Base-by-base conservation (phyloP, 2,888 invertebrate species). In the Ischnura elegans region DNA sequence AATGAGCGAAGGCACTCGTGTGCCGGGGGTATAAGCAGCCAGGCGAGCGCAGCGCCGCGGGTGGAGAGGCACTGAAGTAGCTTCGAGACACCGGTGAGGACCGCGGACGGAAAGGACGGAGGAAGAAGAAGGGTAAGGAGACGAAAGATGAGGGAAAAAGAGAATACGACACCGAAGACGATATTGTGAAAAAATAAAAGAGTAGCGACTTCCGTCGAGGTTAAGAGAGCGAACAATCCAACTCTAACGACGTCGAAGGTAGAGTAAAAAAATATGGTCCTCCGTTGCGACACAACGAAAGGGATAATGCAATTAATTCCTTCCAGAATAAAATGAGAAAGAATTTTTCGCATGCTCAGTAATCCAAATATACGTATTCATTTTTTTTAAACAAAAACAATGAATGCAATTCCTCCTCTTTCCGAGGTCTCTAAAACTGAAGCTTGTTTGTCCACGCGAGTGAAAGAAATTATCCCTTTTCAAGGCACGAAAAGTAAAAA, bases 1-100 rank as follows among this genome's bases (percentile, higher is more conserved):
- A 76, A 76, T 76, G 76, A 76, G 76, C 61, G 76, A n/a, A 16
- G 76, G 36, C 61, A 61, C 61, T 61, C n/a, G 61, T 61, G 61
- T 2, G 61, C 25, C 3, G 29, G 36, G 13, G 25, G 61, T n/a
- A n/a, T 21, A n/a, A 61, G 61, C 61, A 61, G 61, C 61, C 61
- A 76, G 36, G 29, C n/a, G 66, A 66, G 66, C n/a, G n/a, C 76
- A 10, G 76, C 29, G n/a, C 4, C 2, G 76, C 29, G 36, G 16
- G 76, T 76, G 10, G 36, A 29, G 36, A 36, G 10, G 29, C 36
- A 61, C 25, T 25, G 61, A n/a, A 25, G 61, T 61, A 25, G 19
- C 61, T 1, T 2, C 51, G 51, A 10, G 4, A 61, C n/a, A n/a
- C n/a, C 5, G n/a, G 51, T 51, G 61, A n/a, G 6, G n/a, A n/a